Evolutionary conservation across 2,797 vertebrate genomes (phyloP), one percentile per base, ranked within the genome.

Genomic region (Sebastes aleutianus): DNA sequence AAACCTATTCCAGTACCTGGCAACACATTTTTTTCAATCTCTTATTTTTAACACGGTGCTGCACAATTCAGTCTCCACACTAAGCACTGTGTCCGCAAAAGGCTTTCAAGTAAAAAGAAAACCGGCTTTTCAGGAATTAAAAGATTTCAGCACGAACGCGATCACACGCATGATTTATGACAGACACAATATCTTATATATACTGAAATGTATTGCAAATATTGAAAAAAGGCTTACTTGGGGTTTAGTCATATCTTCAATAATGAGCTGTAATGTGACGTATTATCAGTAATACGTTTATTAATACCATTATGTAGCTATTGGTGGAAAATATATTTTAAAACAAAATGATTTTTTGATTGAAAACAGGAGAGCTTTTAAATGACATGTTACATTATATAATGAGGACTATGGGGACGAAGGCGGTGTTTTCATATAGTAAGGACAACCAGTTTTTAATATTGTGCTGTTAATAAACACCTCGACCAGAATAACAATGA

Each of bases 71-170:
- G 71, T 64, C 24, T 63, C 39, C 67, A 58, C 67, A 50, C 9
- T 0, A 59, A 69, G 27, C 32, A 50, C 57, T 65, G 74, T 57
- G 31, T 74, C n/a, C 10, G 6, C 32, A 62, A 68, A 76, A 63
- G 26, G 6, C 58, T 78, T 69, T 64, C 16, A 53, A 56, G 16
- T 39, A 10, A 76, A 72, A 73, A 18, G 70, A 86, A 47, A 47
- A 78, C 39, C 61, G 34, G 70, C 59, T 80, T 85, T 90, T 87
- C 34, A 27, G 70, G 57, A 79, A 79, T 79, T 31, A 50, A 62
- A 14, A 61, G 22, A 26, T 73, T 79, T 62, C 22, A 54, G 43
- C 57, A 64, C 61, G 65, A 57, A 78, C 31, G 64, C 26, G 4
- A 8, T 54, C 43, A 54, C 53, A 54, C 27, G 26, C n/a, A 59